These are phyloP conservation scores for Paragorgia papillata DNA, from an alignment of 92 coral and sea anemone genomes.

Conservation along the genomic window DNA sequence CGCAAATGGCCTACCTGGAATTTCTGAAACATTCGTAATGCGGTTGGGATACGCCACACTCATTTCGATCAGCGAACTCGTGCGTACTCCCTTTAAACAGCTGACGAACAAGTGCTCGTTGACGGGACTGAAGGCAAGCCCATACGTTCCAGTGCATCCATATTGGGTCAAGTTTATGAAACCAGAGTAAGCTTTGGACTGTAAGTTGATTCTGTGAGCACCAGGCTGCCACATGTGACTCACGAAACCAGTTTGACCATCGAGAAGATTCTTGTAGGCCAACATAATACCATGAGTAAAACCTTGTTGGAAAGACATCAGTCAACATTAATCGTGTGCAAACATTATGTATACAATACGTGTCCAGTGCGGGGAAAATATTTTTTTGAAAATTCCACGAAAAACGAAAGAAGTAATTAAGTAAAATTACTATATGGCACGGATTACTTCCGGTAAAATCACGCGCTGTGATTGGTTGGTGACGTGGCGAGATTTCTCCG, in stretches of 20 bases:
- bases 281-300: slow-evolving; percentile 58
- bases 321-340: no score
- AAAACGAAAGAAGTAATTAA: no score
- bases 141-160: slow-evolving; percentile 58
- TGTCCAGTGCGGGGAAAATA: no score
- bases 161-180: slow-evolving; percentile 40
- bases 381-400: no score
- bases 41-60: slow-evolving; percentile 1
- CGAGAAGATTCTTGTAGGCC: slow-evolving; percentile 41
- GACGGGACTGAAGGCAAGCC: slow-evolving; percentile 52
- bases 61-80: neutral
- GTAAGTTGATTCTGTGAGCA: slow-evolving; percentile 46
- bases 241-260: slow-evolving; percentile 52
- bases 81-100: slow-evolving; percentile 1
- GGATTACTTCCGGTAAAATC: no score
- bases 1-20: slow-evolving; percentile 46
- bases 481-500: no score
- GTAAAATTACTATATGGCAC: no score
- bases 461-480: no score
- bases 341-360: no score
- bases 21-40: slow-evolving; percentile 28
- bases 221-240: slow-evolving; percentile 60
- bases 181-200: slow-evolving; percentile 37
- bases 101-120: slow-evolving; percentile 50
- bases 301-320: slow-evolving; percentile 27